Evolutionary conservation across 1,140 invertebrate species (phyloP).

Genomic region (Anadara kagoshimensis): DNA sequence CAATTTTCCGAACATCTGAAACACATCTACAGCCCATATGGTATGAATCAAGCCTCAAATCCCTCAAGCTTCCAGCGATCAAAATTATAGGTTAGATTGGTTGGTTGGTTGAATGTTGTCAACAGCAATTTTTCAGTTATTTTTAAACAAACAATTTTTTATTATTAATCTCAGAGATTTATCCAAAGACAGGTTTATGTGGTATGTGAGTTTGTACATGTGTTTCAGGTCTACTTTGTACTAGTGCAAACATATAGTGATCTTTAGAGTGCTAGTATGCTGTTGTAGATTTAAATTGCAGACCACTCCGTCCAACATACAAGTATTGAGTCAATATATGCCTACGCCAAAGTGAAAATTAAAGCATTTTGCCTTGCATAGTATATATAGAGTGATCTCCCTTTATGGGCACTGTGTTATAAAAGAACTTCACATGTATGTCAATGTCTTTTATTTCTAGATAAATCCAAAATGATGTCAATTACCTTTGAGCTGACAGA

Average conservation of each 20-base stretch:
- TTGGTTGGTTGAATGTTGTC: too few species aligned
- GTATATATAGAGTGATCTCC: not conserved
- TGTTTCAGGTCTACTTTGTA: not conserved
- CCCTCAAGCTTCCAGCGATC: too few species aligned
- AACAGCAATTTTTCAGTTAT: too few species aligned
- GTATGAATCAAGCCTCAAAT: too few species aligned
- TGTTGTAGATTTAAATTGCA: not conserved
- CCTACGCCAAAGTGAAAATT: not conserved
- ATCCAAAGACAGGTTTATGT: too few species aligned
- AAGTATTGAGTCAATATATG: not conserved
- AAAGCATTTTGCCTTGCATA: not conserved
- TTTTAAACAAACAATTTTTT: too few species aligned
- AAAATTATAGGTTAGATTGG: too few species aligned
- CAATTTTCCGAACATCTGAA: too few species aligned
- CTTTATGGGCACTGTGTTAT: not conserved
- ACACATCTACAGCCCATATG: too few species aligned
- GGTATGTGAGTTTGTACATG: too few species aligned
- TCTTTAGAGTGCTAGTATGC: not conserved
- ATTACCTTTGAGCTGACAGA: conserved; percentile 30
- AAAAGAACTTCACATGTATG: not conserved
- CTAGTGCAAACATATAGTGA: not conserved
- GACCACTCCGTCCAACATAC: not conserved
- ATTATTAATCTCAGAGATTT: too few species aligned
- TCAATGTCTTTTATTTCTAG: not conserved
- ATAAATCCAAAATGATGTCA: not conserved